Base-by-base conservation (phyloP, 2,888 invertebrate genomes). In the Aporophyla lueneburgensis region DNA sequence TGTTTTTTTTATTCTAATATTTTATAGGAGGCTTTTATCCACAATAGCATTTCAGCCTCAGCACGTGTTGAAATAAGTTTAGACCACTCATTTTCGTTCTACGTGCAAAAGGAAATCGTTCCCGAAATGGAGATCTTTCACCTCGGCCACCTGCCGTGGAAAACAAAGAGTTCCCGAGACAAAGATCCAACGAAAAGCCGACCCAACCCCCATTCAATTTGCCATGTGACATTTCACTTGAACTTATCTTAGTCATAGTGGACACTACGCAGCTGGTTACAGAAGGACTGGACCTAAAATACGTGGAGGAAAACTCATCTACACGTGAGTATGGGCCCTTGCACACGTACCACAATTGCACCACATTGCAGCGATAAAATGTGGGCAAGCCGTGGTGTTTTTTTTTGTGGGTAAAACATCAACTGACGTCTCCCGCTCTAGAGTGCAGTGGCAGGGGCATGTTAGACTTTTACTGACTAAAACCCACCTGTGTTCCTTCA, bases 191-290 rank as follows among this genome's bases (percentile, higher is more conserved):
- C 80, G 85, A 86, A 88, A 87, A 76, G 75, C 81, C 84, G 85
- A 84, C 85, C 85, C 86, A 84, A 88, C 87, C 88, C 86, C 89
- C 85, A 88, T 90, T 88, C 86, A 89, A 89, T 89, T 89, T 88
- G 78, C 81, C 71, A 62, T 79, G 84, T 79, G 83, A 86, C 87
- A 85, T 86, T 86, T 75, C 75, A 79, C 82, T 85, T 83, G 71
- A 85, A 83, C 81, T 81, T 89, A 86, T 89, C 84, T 83, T 71
- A 71, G 78, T 49, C 46, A 73, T 78, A 70, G 68, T 69, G 83
- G 56, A n/a, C 53, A 65, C 56, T 24, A 33, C 9, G 51, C 24
- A 63, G 33, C 49, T 68, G 40, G 33, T 12, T 53, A 16, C 81
- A 84, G 68, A 74, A 81, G 67, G n/a, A 16, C 43, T 21, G 27